phyloP scores from a whole-genome alignment of 2,888 invertebrate genomes.

The Gasteruption jaculator region DNA sequence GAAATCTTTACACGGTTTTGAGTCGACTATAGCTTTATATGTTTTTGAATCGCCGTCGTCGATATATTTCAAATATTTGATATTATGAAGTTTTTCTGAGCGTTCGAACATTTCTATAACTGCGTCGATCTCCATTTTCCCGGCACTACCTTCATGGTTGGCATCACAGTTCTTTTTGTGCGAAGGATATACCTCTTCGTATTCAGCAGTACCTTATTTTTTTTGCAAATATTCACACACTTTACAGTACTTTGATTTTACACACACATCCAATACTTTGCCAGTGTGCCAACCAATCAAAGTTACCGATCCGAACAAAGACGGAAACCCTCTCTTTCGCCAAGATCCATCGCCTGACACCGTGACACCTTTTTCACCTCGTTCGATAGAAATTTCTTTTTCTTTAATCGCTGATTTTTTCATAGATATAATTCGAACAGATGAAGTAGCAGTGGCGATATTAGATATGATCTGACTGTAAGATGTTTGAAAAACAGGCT shows the following conservation, averaged over 20 bases:
- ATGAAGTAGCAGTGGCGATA: constrained; percentile 2
- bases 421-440: constrained; percentile 7
- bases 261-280: constrained; percentile 6
- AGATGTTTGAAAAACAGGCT: constrained; percentile 12
- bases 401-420: constrained; percentile 9
- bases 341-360: constrained; percentile 12
- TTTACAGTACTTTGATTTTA: constrained; percentile 9
- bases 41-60: constrained; percentile 8
- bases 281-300: constrained; percentile 9
- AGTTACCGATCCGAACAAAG: too few species aligned
- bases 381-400: constrained; percentile 1
- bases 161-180: background rate
- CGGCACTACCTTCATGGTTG: constrained; percentile 5
- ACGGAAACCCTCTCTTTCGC: constrained; percentile 11
- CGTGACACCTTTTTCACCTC: constrained; percentile 2
- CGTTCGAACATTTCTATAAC: background rate
- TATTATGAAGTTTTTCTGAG: background rate
- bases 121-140: constrained; percentile 6
- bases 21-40: background rate
- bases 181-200: background rate
- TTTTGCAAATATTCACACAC: constrained; percentile 12
- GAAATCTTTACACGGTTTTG: constrained; percentile 2
- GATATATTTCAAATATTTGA: constrained; percentile 3
- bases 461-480: constrained; percentile 2
- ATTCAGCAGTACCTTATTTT: constrained; percentile 7